Base-by-base conservation (phyloP, 2,113 vertebrate genomes). In the Passerina amoena region DNA sequence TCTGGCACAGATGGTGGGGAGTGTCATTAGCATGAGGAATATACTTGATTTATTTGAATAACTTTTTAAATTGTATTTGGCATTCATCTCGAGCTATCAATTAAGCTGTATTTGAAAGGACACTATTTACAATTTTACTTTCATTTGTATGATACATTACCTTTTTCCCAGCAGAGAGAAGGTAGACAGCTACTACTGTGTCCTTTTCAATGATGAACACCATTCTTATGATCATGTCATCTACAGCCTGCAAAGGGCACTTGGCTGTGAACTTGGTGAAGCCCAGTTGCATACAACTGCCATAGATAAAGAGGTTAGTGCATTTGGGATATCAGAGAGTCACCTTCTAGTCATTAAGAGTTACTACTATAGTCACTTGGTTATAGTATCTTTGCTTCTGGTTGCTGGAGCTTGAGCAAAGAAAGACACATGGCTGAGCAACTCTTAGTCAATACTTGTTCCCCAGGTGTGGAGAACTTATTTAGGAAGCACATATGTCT, bases 131-230 rank as follows among this genome's bases (percentile, higher is more conserved):
- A 45, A 6, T 44, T 94, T 87, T 84, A 44, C n/a, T 27, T 94
- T 77, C 60, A 44, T 78, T 89, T 80, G 33, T 91, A 27, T 92
- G 50, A 13, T 66, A 21, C 86, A 11, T 79, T 75, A 48, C 10
- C 35, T 94, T 95, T 69, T 94, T 84, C 66, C 42, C 78, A 97
- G 96, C 37, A 97, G 97, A 76, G 97, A 98, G 94, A 99, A 99
- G 96, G 97, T 97, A 57, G 98, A 98, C 90, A 97, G 97, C 37
- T 99, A 99, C 94, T 99, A 98, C 95, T 99, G 99, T 96, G 99
- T 99, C 50, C 98, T 99, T 93, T 99, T 99, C 98, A 99, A 99
- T 82, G 99, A 99, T 82, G 99, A 99, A n/a, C 99, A 99, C 97
- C 99, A 99, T 98, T 99, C 99, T 8, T 99, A 99, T 2, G 99